Conservation (phyloP, 2,797 vertebrate genomes). For the Trematomus bernacchii region DNA sequence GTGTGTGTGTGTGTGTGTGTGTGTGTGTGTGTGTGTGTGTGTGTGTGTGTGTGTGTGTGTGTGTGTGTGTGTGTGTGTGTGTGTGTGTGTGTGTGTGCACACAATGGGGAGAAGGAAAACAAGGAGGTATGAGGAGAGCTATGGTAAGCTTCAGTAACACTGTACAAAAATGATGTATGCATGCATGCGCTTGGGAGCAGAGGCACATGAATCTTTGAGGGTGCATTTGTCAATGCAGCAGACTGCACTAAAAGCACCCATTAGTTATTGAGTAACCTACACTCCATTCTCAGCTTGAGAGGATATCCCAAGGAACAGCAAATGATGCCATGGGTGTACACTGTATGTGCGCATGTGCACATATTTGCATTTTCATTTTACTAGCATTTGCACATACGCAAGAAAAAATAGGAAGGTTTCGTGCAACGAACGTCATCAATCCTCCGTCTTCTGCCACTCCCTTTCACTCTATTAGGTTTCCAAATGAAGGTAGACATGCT, state of each 20-base stretch:
- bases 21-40: conserved; percentile 28
- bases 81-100: conserved; percentile 4
- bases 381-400: conserved; percentile 20
- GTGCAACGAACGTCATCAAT: not conserved
- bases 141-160: conserved; percentile 41
- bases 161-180: conserved; percentile 45
- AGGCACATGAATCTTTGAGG: conserved; percentile 36
- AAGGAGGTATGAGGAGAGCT: conserved; percentile 27
- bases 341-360: conserved; percentile 11
- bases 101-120: conserved; percentile 46
- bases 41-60: conserved; percentile 35
- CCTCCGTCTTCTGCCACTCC: conserved; percentile 14
- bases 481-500: conserved; percentile 27
- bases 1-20: conserved; percentile 39
- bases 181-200: conserved; percentile 35
- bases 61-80: conserved; percentile 13
- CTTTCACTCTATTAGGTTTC: conserved; percentile 32
- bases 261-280: conserved; percentile 69
- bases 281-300: conserved; percentile 31
- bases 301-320: conserved; percentile 17
- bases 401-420: not conserved
- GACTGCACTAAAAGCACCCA: conserved; percentile 56
- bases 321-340: conserved; percentile 15
- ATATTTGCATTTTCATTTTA: conserved; percentile 32
- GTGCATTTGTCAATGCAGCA: conserved; percentile 61